phyloP scores from a whole-genome alignment of 2,888 invertebrate species.

The Anarsia innoxiella region DNA sequence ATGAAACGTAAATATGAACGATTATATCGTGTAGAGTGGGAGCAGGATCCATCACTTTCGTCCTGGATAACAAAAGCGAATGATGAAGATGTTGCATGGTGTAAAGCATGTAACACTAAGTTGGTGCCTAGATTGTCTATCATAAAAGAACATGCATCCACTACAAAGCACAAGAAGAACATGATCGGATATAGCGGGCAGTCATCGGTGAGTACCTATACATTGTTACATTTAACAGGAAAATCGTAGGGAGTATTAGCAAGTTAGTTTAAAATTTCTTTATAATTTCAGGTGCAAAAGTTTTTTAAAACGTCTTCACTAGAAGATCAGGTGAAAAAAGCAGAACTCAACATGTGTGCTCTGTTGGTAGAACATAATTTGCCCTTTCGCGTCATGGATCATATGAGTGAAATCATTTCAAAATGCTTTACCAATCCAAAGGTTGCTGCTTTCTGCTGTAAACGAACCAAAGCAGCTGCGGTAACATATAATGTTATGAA shows the following conservation, averaged over 20 bases:
- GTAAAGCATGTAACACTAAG: conserved; percentile 14
- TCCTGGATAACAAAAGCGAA: conserved; percentile 11
- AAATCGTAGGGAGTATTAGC: not conserved
- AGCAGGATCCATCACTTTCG: conserved; percentile 9
- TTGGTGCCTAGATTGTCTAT: conserved; percentile 9
- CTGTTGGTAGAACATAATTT: conserved; percentile 13
- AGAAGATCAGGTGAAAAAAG: conserved; percentile 11
- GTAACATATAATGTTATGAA: conserved; percentile 16
- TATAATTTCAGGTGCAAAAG: conserved; percentile 12
- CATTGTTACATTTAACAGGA: not conserved
- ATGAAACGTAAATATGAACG: not conserved
- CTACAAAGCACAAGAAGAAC: conserved; percentile 1
- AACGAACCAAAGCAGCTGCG: conserved; percentile 13
- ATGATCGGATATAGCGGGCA: conserved; percentile 5
- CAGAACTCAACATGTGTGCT: conserved; percentile 12
- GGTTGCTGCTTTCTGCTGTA: conserved; percentile 12
- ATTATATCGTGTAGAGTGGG: conserved; percentile 8
- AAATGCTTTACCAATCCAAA: conserved; percentile 14
- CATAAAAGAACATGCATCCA: not conserved
- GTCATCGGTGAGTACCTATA: conserved; percentile 1
- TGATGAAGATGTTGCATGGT: conserved; percentile 9
- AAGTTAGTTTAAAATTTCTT: conserved; percentile 1
- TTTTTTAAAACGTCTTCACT: conserved; percentile 10
- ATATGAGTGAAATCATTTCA: conserved; percentile 10
- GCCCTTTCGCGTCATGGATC: conserved; percentile 13